Evolutionary conservation across 2,888 invertebrate species (phyloP), one percentile per base, ranked within the genome.

Genomic region (Caenorhabditis becei): DNA sequence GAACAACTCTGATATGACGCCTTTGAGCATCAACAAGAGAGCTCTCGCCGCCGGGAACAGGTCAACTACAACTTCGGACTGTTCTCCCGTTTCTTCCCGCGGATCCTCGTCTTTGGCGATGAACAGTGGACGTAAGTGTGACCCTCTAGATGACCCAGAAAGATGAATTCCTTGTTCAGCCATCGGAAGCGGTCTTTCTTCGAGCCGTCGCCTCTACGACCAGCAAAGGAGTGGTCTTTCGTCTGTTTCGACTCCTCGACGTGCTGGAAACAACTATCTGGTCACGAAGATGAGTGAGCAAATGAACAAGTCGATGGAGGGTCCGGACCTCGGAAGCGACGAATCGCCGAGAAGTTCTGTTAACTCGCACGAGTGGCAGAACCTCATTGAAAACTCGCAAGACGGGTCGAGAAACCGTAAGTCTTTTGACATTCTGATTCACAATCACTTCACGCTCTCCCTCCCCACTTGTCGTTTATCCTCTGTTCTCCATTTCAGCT

Each of bases 291-390:
- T 85, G 83, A 77, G 69, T 49, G 75, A 80, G n/a, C 75, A 70
- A 35, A 63, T 69, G 65, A 69, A 67, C 58, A 78, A 74, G 37
- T 75, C 81, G 23, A 72, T 84, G 66, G 86, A 80, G 10, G 88
- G 86, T 1, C 86, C 88, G 0, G 88, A 88, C 62, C 71, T 88
- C 23, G 87, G 86, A 37, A 83, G 83, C 59, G 86, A 86, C 44
- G 87, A 87, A 14, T 83, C 83, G 26, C 85, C 85, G 18, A 74
- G 85, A 28, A 85, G 84, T 18, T 85, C 87, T 11, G 80, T 84
- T 11, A 83, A 79, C 59, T 78, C 84, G n/a, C 77, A 83, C 56
- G 84, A 84, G 20, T 84, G 82, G 82, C 65, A 72, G 37, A 59
- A 53, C 35, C 54, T 82, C 14, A 78, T 82, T 26, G 78, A 82